Conservation (phyloP, 1,140 invertebrate species). For the Drosophila mojavensis region DNA sequence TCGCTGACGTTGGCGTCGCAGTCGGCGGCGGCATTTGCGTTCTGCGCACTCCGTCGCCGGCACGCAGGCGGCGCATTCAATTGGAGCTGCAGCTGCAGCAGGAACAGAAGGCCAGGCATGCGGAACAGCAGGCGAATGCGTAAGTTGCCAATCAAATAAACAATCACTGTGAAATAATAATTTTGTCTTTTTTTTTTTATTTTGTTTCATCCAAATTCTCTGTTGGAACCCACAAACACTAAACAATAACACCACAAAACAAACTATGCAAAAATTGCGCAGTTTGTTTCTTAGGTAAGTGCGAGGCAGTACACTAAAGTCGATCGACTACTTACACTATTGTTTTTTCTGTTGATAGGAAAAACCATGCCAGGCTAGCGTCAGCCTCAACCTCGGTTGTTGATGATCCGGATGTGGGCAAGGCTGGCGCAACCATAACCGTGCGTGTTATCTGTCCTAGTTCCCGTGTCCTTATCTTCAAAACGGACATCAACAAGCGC, state of each 20-base stretch:
- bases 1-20: constrained; percentile 32
- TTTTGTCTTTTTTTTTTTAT: constrained; percentile 18
- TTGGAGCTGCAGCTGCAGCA: constrained; percentile 60
- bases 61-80: constrained; percentile 60
- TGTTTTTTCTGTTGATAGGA: constrained; percentile 27
- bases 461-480: constrained; percentile 72
- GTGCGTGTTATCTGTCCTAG: constrained; percentile 79
- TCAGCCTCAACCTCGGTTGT: constrained; percentile 15
- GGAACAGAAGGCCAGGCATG: constrained; percentile 17
- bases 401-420: constrained; percentile 20
- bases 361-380: constrained; percentile 43
- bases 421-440: constrained; percentile 49
- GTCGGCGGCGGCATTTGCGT: constrained; percentile 60
- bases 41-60: constrained; percentile 62
- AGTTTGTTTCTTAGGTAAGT: constrained; percentile 77
- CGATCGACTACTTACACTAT: not conserved
- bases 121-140: constrained; percentile 67
- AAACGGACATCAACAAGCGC: constrained; percentile 70
- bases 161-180: constrained; percentile 20
- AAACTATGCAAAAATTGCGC: constrained; percentile 82
- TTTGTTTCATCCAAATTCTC: constrained; percentile 63
- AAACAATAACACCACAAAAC: constrained; percentile 24
- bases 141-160: constrained; percentile 59
- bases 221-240: constrained; percentile 41
- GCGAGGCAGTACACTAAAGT: not conserved